A percentile compares a stretch with the other conserved stretches of the same genome.
These are phyloP conservation scores for Puma concolor DNA, from an alignment of 2,113 vertebrate genomes.

Conservation along the genomic window DNA sequence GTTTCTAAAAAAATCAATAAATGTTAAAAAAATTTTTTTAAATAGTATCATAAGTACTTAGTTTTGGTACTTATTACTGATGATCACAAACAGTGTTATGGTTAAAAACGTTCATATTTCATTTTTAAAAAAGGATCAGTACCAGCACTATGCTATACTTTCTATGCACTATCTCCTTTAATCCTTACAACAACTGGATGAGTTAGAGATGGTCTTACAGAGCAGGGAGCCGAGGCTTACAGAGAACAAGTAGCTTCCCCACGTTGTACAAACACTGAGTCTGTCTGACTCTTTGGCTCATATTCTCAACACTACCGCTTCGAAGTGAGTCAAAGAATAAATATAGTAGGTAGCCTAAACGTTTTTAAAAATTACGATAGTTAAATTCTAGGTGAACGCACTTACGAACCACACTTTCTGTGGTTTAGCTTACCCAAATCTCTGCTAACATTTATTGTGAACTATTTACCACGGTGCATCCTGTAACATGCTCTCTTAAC, in stretches of 20 bases:
- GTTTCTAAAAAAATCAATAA: too few species aligned
- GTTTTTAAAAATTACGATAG: not conserved
- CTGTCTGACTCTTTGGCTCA: not conserved
- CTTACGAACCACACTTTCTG: not conserved
- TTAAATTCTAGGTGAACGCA: not conserved
- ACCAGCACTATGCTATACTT: not conserved
- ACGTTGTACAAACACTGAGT: not conserved
- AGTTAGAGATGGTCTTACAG: not conserved
- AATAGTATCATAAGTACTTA: not conserved
- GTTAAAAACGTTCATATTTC: not conserved
- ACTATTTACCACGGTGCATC: not conserved
- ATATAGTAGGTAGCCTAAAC: not conserved
- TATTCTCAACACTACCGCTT: not conserved
- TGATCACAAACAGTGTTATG: conserved; percentile 72
- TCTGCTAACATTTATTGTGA: not conserved
- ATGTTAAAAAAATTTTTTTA: too few species aligned
- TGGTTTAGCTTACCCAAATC: not conserved
- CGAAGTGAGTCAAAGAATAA: not conserved
- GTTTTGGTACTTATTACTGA: not conserved
- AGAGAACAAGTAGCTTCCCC: not conserved
- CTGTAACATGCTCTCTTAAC: not conserved
- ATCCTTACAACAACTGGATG: not conserved
- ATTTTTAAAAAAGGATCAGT: not conserved
- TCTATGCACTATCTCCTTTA: not conserved
- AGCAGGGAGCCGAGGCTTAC: not conserved